Conservation (phyloP, 1,140 invertebrate genomes). For the Drosophila burlai region DNA sequence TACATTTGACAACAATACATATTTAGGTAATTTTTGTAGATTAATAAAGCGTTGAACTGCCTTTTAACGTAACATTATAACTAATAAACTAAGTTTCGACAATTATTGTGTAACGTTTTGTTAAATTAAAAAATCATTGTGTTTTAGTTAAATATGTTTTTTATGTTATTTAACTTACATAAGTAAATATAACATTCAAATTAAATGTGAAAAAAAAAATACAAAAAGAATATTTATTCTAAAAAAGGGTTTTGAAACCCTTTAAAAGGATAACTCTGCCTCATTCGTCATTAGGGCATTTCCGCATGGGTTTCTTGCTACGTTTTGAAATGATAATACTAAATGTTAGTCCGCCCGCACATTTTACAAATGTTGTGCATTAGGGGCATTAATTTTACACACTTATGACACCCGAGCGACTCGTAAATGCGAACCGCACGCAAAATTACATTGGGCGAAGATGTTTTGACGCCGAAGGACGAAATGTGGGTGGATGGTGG, state of each 20-base stretch:
- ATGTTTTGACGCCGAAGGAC: conserved; percentile 30
- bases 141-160: too few species aligned
- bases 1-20: too few species aligned
- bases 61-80: too few species aligned
- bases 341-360: conserved; percentile 38
- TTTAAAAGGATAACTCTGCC: not conserved
- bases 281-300: not conserved
- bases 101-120: too few species aligned
- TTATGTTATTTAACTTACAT: too few species aligned
- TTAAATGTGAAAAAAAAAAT: not conserved
- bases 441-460: conserved; percentile 73
- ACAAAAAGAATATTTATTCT: too few species aligned
- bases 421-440: conserved; percentile 74
- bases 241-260: not conserved
- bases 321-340: conserved; percentile 46
- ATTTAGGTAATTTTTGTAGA: too few species aligned
- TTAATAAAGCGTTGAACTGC: too few species aligned
- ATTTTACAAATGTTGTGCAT: conserved; percentile 80
- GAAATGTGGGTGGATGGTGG: not conserved
- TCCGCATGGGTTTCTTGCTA: not conserved
- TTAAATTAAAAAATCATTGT: too few species aligned
- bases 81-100: too few species aligned
- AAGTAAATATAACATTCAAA: not conserved
- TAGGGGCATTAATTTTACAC: conserved; percentile 78
- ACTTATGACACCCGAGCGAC: conserved; percentile 78